Base-by-base conservation (phyloP, 2,888 invertebrate species). In the Spisula subtruncata region DNA sequence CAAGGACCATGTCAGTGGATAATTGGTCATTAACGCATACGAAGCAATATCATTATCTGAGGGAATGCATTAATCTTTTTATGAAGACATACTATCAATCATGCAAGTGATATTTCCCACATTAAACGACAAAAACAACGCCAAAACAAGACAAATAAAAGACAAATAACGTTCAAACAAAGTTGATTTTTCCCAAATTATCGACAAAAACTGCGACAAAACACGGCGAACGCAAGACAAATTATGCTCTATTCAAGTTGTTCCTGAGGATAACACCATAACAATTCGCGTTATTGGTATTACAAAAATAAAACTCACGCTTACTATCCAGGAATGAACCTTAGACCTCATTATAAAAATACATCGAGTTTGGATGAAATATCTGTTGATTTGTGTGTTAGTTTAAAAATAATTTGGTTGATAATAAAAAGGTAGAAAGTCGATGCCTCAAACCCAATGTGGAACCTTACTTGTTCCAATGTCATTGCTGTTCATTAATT, bases 11-110 rank as follows among this genome's bases (percentile, higher is more conserved):
- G 60, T 20, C 8, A 25, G 60, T 25, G 25, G n/a, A 66, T 66
- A 66, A 66, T 66, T 66, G 60, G 60, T 66, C 25, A 66, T 66
- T 66, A 66, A n/a, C 60, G 60, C 25, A 66, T 25, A 66, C n/a
- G 60, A 66, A 25, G 60, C 25, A 66, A 66, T 66, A 66, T 66
- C 60, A 66, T 66, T 25, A 66, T 25, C 25, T 8, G 2, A 6
- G 60, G n/a, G 60, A 25, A n/a, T 8, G 6, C 60, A 66, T 66
- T 25, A 66, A 66, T 66, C 60, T 66, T n/a, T 66, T 25, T 66
- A 25, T 66, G 60, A 25, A n/a, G 60, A 66, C 60, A 25, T n/a
- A 5, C 25, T 8, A 66, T 66, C 60, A 66, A 66, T 66, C 60
- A 66, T 66, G 12, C 25, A 66, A 5, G 60, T 66, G n/a, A n/a